Evolutionary conservation across 2,888 invertebrate genomes (phyloP), one percentile per base, ranked within the genome.

Genomic region (Torymus tubicola): DNA sequence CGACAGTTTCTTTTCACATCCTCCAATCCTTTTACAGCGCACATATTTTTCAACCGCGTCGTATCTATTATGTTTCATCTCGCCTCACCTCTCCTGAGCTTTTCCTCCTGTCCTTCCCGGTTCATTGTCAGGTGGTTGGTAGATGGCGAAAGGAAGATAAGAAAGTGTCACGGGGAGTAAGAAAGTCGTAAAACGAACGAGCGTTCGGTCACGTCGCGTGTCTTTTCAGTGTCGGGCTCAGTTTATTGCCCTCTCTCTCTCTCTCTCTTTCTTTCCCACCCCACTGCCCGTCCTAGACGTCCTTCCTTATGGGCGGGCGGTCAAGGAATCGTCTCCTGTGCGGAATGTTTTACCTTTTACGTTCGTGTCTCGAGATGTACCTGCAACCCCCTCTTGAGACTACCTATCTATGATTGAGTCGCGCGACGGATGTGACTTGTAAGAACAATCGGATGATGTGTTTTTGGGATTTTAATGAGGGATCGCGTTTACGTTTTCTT

Each of bases 171-270:
- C 63, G 63, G 10, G 42, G 53, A 63, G 64, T 76, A 78, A 72
- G 75, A 81, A 75, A 75, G 81, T 68, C 75, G 78, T 81, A 81
- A 81, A 81, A 31, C 60, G 55, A 70, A 58, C 52, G 67, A 42
- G 42, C 42, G 42, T 8, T 14, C 72, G 65, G 76, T 75, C 75
- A 65, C 64, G 73, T 72, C 72, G 75, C 74, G 61, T 71, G 60
- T 75, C 71, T 63, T 71, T 60, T 53, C 60, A 64, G 67, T 70
- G 73, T 77, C 58, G 58, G 65, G 18, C 63, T 52, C 70, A 42
- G 60, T 80, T 74, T 73, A 74, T 80, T 69, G 73, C 69, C 68
- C 31, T 31, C 42, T 14, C 5, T 8, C 42, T 8, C 31, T 31
- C 42, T 14, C 5, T 1, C 42, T 8, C 69, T 61, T 18, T 18